Evolutionary conservation across 2,113 vertebrate species (phyloP).

Genomic region (Trematocara variabile): DNA sequence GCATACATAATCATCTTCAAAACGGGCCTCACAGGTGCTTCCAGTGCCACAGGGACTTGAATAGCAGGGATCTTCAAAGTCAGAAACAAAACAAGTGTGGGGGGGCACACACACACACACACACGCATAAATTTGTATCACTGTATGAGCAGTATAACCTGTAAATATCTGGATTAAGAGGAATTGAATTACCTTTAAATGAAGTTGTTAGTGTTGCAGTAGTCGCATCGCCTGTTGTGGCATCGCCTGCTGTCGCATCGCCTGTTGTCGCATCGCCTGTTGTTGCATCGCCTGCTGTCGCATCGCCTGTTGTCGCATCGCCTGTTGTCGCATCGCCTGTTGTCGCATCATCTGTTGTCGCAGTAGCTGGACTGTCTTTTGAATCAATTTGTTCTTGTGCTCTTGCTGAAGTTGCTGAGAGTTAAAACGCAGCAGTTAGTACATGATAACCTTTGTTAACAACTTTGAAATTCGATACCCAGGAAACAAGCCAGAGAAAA

Average conservation of each 20-base stretch:
- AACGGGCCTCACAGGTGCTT: background rate
- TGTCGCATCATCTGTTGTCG: accelerated
- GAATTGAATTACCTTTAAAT: background rate
- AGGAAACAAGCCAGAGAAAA: background rate
- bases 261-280: no score
- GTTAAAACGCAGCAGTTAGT: accelerated
- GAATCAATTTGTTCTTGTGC: no score
- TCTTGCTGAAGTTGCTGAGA: accelerated
- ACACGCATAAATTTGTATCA: no score
- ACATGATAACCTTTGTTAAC: background rate
- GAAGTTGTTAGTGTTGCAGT: accelerated
- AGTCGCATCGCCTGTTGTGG: no score
- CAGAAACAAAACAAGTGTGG: accelerated
- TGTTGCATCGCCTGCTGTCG: no score
- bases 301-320: no score
- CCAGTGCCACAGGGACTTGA: accelerated
- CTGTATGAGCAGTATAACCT: no score
- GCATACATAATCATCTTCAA: background rate
- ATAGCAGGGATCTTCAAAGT: accelerated
- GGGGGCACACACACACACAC: no score
- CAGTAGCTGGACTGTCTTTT: no score
- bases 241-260: no score
- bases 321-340: no score
- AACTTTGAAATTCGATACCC: background rate
- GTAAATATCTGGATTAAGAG: no score